A percentile compares a stretch with the other conserved stretches of the same genome.
Evolutionary conservation across 2,888 invertebrate species (phyloP).

Genomic region (Nebria brevicollis): DNA sequence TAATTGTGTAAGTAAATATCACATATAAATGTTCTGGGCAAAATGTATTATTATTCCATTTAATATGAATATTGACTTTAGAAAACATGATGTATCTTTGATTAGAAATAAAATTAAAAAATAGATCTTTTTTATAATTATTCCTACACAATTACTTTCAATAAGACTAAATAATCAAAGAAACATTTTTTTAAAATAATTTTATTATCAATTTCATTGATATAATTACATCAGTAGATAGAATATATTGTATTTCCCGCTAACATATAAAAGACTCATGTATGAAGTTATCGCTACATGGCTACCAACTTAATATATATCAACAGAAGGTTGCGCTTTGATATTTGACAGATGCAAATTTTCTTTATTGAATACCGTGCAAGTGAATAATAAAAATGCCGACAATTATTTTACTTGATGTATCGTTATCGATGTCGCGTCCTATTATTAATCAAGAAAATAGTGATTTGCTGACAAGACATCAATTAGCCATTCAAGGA

Average conservation of each 20-base stretch:
- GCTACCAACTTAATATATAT: conserved; percentile 7
- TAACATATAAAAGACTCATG: not conserved
- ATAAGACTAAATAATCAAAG: not conserved
- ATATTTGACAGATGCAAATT: conserved; percentile 4
- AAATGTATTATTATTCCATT: conserved; percentile 59
- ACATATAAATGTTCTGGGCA: conserved; percentile 59
- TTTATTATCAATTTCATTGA: not conserved
- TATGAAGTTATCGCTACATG: not conserved
- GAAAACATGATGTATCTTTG: conserved; percentile 65
- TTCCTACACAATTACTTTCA: conserved; percentile 5
- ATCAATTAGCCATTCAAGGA: conserved; percentile 74
- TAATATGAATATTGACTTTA: conserved; percentile 62
- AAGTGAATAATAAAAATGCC: conserved; percentile 68
- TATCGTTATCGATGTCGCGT: conserved; percentile 77
- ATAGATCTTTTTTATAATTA: conserved; percentile 31
- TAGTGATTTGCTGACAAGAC: conserved; percentile 67
- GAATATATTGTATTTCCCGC: not conserved
- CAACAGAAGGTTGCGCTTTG: not conserved
- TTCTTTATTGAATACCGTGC: not conserved
- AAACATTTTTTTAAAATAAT: not conserved
- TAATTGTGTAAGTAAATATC: conserved; percentile 53
- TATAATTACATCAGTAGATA: not conserved
- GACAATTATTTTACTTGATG: conserved; percentile 76
- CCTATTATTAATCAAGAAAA: conserved; percentile 66
- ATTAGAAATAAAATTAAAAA: conserved; percentile 61